A percentile compares a stretch with the other conserved stretches of the same genome.
These are phyloP conservation scores for Augochlora pura DNA, from an alignment of 1,140 invertebrate genomes.

Conservation along the genomic window DNA sequence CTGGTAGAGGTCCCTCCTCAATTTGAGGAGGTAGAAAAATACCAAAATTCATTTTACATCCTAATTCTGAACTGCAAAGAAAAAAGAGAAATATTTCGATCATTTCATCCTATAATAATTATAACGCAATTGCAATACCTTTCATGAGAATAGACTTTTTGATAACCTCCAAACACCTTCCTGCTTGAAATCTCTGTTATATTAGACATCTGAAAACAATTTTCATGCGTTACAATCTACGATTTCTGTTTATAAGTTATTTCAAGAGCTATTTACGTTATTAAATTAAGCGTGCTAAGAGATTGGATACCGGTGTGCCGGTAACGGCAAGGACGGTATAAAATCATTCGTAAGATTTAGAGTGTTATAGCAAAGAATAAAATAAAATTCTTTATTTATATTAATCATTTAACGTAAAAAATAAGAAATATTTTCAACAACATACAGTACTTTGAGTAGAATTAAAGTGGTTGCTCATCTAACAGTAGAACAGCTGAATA, in stretches of 20 bases:
- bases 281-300: no score
- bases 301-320: no score
- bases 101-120: background rate
- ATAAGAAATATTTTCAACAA: background rate
- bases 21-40: slow-evolving; percentile 92
- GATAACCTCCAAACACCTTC: slow-evolving; percentile 90
- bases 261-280: no score
- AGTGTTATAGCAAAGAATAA: no score
- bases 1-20: slow-evolving; percentile 85
- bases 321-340: no score
- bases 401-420: background rate
- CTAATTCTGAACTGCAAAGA: slow-evolving; percentile 84
- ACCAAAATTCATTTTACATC: slow-evolving; percentile 96
- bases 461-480: background rate
- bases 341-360: no score
- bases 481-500: no score
- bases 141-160: slow-evolving; percentile 92
- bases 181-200: slow-evolving; percentile 85
- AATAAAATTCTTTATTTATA: no score
- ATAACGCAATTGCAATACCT: slow-evolving; percentile 79
- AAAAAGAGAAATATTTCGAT: slow-evolving; percentile 53
- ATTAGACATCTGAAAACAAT: slow-evolving; percentile 71
- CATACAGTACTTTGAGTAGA: slow-evolving; percentile 12
- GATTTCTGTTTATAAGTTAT: background rate
- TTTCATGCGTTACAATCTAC: slow-evolving; percentile 9